These are phyloP conservation scores for Drosophila paracracens DNA, from an alignment of 2,888 invertebrate species.

Conservation along the genomic window DNA sequence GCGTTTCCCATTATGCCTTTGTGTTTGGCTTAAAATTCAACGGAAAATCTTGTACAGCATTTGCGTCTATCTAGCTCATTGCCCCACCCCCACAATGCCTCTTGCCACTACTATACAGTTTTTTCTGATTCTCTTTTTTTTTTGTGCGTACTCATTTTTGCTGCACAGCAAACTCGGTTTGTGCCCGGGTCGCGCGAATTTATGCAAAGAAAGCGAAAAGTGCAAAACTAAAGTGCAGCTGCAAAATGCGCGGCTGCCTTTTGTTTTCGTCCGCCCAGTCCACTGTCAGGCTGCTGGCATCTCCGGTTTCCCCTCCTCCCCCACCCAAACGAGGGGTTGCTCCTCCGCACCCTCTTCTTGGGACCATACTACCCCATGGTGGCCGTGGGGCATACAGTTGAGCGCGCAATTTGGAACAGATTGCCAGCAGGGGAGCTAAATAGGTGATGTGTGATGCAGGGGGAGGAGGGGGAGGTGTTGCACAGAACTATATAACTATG, in stretches of 20 bases:
- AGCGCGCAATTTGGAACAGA: constrained; percentile 75
- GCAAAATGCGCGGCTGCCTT: constrained; percentile 71
- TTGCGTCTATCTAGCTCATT: constrained; percentile 45
- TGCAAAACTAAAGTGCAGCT: constrained; percentile 79
- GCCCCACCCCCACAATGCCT: background rate
- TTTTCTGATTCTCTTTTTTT: background rate
- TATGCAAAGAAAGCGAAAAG: constrained; percentile 81
- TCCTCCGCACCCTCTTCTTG: background rate
- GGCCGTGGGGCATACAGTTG: constrained; percentile 54
- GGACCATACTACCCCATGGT: background rate
- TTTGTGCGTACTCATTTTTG: constrained; percentile 69
- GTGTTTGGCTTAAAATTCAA: constrained; percentile 74
- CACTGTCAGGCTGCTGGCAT: constrained; percentile 40
- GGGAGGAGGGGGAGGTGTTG: background rate
- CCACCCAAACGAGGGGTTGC: background rate
- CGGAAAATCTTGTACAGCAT: constrained; percentile 61
- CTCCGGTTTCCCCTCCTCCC: background rate
- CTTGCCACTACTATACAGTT: background rate
- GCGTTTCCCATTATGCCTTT: constrained; percentile 71
- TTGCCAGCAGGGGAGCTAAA: constrained; percentile 55
- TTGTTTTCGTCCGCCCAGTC: constrained; percentile 59
- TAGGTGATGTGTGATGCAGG: background rate
- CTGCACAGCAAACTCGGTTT: constrained; percentile 64
- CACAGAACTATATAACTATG: constrained; percentile 32
- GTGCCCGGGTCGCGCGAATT: constrained; percentile 65